These are phyloP conservation scores for Stichodactyla helianthus DNA, from an alignment of 64 coral and sea anemone species.

Conservation along the genomic window DNA sequence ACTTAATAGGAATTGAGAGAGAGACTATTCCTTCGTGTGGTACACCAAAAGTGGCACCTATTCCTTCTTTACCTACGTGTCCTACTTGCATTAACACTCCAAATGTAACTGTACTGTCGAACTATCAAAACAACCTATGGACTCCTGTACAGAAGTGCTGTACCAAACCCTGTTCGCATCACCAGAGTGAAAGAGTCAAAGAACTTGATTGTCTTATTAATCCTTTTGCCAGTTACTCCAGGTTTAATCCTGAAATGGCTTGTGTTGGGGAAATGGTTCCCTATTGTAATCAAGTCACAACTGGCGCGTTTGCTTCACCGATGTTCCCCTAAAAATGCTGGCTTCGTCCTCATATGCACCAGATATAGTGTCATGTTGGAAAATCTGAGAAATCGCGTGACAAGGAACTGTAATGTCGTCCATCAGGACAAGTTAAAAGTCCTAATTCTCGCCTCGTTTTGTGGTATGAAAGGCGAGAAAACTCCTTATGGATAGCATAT, in stretches of 20 bases:
- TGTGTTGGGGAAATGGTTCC: constrained; percentile 52
- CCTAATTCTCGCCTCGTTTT: constrained; percentile 1
- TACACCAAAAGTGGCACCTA: constrained; percentile 39
- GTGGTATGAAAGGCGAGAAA: neutral
- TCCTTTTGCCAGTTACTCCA: constrained; percentile 33
- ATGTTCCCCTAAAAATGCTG: neutral
- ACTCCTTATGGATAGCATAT: neutral
- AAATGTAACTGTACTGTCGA: constrained; percentile 10
- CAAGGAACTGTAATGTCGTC: neutral
- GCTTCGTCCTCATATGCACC: neutral
- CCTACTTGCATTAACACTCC: constrained; percentile 72
- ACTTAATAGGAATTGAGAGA: constrained; percentile 77
- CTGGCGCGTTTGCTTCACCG: constrained; percentile 11
- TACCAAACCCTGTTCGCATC: constrained; percentile 71
- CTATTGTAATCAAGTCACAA: constrained; percentile 40
- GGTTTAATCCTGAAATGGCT: constrained; percentile 31
- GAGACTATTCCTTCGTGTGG: constrained; percentile 39
- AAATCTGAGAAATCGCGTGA: constrained; percentile 10
- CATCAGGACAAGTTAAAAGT: neutral
- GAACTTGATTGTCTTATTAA: constrained; percentile 37
- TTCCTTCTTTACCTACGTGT: constrained; percentile 75
- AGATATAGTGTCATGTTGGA: neutral
- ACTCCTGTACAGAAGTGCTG: constrained; percentile 60
- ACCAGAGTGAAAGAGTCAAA: constrained; percentile 37
- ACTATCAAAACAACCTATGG: constrained; percentile 73